Base-by-base conservation (phyloP, 2,113 vertebrate genomes). In the Camelus dromedarius region DNA sequence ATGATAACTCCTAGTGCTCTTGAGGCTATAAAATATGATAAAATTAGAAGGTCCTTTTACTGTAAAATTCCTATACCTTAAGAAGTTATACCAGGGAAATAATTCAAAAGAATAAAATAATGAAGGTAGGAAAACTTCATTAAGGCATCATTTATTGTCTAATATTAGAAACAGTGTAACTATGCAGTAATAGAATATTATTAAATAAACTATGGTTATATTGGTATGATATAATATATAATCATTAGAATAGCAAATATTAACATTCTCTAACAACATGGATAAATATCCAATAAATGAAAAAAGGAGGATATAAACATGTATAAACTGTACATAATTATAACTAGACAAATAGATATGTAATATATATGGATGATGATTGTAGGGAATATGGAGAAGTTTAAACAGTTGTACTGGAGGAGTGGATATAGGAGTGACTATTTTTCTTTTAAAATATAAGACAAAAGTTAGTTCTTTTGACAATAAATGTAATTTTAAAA, bases 101-200 rank as follows among this genome's bases (percentile, higher is more conserved):
- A 69, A 75, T 94, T 82, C 26, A 72, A 95, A 95, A 82, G 42
- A 84, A 32, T 82, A 76, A 67, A 83, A 79, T 20, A 76, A 62
- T 35, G 46, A 77, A 91, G 15, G n/a, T 88, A 89, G 32, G 69
- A 91, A 86, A 56, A 89, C 8, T 28, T 93, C 54, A 54, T 19
- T 48, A 73, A 92, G 22, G 1, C 20, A 83, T 76, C 70, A 22
- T 80, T 91, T 89, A 60, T 86, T 69, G 30, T 82, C 28, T 67
- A 54, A 66, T 83, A 86, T 96, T 93, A 95, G 12, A 91, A 96
- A 82, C 15, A 84, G 72, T 2, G 5, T 80, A 77, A 76, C 32
- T 67, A 73, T 67, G 30, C 20, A 67, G 73, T 85, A 96, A 67
- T 70, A 97, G 24, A 30, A 48, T 75, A 88, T 82, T 75, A 86